Conservation (phyloP, 2,797 vertebrate species). For the Catharus ustulatus region DNA sequence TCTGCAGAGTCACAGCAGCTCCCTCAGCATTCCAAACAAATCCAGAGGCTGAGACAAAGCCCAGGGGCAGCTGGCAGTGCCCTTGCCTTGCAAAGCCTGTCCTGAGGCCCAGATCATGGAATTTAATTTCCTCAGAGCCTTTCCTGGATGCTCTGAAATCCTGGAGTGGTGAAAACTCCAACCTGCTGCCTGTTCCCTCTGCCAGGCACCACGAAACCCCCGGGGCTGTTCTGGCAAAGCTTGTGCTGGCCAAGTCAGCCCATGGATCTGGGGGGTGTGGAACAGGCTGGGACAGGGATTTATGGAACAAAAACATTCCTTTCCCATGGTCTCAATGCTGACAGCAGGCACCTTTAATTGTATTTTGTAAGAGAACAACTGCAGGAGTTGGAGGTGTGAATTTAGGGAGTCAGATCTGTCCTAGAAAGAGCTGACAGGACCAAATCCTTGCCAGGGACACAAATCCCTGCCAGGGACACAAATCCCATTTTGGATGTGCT, state of each 20-base stretch:
- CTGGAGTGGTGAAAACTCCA: neutral
- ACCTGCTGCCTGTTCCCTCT: neutral
- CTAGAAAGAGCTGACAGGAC: neutral
- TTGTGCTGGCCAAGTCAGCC: neutral
- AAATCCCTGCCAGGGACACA: neutral
- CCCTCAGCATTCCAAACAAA: neutral
- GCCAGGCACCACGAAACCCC: neutral
- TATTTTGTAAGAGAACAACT: neutral
- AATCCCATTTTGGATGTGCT: neutral
- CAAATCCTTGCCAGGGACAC: neutral
- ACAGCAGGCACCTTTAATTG: neutral
- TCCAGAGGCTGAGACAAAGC: neutral
- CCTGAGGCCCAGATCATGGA: neutral
- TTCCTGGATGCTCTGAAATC: neutral
- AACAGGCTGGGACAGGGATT: neutral
- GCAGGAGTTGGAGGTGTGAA: neutral
- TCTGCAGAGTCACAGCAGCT: neutral
- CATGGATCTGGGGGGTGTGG: neutral
- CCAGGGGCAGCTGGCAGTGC: neutral
- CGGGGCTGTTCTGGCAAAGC: neutral
- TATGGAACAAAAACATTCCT: conserved; percentile 12
- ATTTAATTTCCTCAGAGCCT: neutral
- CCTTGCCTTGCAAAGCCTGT: neutral
- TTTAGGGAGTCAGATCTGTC: neutral
- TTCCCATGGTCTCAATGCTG: neutral